Evolutionary conservation across 1,140 invertebrate genomes (phyloP), one percentile per base, ranked within the genome.

Genomic region (Lanistes nyassanus): DNA sequence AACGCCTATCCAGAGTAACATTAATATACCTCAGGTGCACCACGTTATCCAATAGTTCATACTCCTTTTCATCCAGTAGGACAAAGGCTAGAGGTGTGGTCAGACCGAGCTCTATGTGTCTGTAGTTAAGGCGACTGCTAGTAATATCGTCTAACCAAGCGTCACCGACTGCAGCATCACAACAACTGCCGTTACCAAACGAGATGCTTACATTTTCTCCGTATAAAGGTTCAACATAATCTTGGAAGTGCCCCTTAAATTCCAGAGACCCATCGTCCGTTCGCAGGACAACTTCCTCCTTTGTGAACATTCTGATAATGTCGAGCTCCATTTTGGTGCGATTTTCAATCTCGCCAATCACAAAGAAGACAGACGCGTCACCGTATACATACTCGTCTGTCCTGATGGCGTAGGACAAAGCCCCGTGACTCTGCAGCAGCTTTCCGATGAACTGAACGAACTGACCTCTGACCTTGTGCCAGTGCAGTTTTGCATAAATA

Each of bases 1-100:
- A 2, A n/a, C 56, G 19, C 9, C 4, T 21, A 21, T 60, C 23
- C 5, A 72, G 19, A 39, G 70, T 60, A 29, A 29, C 34, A n/a
- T 72, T 72, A 26, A 21, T 56, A 34, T 62, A 72, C 3, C 55
- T 62, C 4, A 72, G 37, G 31, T 29, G 56, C 16, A 60, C 31
- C 36, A 56, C 2, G 21, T 72, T 13, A n/a, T 37, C 31, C 1
- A 4, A 2, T 0, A 60, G 13, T 60, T 60, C 56, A 23, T 60
- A 34, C 55, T 21, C 36, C 31, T 23, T 58, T n/a, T 26, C n/a
- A 72, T 23, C 60, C 70, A 72, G 36, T 29, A 39, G n/a, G 2
- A 72, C 34, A 9, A 6, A 36, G 0, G 53, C 36, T n/a, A 36
- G 37, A 42, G 31, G 68, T 36, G 68, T 70, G 36, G 55, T n/a